Percentiles rank a stretch among this genome's conserved stretches.
Conservation (phyloP, 2,888 invertebrate genomes). For the Dione juno region DNA sequence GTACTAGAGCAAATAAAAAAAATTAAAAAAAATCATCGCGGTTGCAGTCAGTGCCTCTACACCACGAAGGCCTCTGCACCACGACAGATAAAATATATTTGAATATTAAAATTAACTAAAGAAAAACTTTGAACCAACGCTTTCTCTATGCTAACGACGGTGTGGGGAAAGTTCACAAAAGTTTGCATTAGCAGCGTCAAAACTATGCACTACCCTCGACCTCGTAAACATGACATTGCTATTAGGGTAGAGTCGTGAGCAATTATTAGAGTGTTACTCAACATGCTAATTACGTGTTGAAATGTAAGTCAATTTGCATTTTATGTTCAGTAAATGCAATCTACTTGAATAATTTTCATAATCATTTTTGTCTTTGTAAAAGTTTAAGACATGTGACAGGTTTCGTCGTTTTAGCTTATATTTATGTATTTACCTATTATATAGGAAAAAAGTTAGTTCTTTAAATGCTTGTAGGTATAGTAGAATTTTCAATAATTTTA, state of each 20-base stretch:
- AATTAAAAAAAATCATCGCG: too few species aligned
- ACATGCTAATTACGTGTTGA: constrained; percentile 10
- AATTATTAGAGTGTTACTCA: constrained; percentile 14
- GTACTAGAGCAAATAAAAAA: too few species aligned
- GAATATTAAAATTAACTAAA: constrained; percentile 67
- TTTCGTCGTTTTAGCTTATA: neutral
- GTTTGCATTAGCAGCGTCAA: constrained; percentile 51
- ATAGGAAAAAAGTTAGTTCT: too few species aligned
- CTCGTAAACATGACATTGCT: constrained; percentile 47
- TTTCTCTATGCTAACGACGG: constrained; percentile 76
- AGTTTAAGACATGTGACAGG: neutral
- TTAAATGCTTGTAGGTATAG: too few species aligned
- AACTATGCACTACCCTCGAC: constrained; percentile 45
- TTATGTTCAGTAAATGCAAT: neutral
- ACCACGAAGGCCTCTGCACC: too few species aligned
- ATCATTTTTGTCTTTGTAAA: neutral
- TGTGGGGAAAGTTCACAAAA: constrained; percentile 66
- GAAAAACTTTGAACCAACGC: constrained; percentile 70
- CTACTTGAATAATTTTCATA: constrained; percentile 2
- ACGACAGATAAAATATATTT: too few species aligned
- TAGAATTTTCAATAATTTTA: too few species aligned
- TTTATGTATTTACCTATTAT: neutral
- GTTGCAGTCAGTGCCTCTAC: too few species aligned
- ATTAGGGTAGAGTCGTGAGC: constrained; percentile 42
- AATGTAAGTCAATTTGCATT: constrained; percentile 15